Conservation (phyloP, 2,113 vertebrate genomes). For the Gymnorhina tibicen region DNA sequence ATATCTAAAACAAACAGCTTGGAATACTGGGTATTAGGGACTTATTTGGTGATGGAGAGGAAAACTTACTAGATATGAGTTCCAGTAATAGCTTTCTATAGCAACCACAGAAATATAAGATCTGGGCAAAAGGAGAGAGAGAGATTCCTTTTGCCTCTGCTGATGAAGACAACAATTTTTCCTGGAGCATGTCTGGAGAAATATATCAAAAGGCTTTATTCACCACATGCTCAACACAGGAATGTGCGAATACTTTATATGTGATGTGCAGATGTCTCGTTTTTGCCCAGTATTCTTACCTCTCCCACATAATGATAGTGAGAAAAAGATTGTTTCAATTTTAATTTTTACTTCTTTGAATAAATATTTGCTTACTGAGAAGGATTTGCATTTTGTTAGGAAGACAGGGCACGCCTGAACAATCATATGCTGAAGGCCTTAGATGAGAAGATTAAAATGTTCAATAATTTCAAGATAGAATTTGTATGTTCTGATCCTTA, state of each 20-base stretch:
- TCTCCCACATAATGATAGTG: neutral
- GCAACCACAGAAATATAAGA: conserved; percentile 38
- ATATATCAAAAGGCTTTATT: conserved; percentile 3
- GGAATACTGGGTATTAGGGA: conserved; percentile 11
- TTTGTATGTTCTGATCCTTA: neutral
- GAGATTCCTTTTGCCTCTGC: neutral
- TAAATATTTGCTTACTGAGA: neutral
- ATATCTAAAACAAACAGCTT: conserved; percentile 46
- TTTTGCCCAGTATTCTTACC: neutral
- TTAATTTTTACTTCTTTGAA: neutral
- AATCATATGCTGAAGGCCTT: neutral
- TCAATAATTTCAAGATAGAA: neutral
- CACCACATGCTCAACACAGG: neutral
- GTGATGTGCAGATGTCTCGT: neutral
- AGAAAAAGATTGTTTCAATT: neutral
- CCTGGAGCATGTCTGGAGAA: neutral
- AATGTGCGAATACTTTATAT: neutral
- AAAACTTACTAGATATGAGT: conserved; percentile 45
- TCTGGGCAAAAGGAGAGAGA: neutral
- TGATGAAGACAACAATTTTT: conserved; percentile 36
- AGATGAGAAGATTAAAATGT: neutral
- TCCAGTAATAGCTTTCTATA: conserved; percentile 48
- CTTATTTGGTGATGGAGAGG: conserved; percentile 39
- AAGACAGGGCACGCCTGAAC: neutral
- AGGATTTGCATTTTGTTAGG: neutral